Evolutionary conservation across 1,140 invertebrate species (phyloP).

Genomic region (Leptinotarsa defecta): DNA sequence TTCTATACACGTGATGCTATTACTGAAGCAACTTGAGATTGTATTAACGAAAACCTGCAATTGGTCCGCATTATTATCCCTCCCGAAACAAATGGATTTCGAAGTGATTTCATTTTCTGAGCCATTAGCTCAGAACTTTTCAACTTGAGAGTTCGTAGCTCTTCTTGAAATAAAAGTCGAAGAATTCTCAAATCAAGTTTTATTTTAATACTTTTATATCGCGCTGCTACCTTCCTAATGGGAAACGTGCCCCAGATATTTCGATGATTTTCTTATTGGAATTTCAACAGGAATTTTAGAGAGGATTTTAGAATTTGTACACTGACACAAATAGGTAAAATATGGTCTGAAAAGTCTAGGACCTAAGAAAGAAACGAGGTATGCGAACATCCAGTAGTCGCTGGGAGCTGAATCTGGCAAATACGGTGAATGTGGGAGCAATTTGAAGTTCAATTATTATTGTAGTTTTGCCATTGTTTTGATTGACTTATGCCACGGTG

Average conservation of each 20-base stretch:
- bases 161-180: conserved; percentile 37
- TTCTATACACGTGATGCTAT: conserved; percentile 36
- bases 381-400: no score
- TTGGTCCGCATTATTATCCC: conserved; percentile 30
- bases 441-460: no score
- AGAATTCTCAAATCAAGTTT: conserved; percentile 40
- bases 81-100: conserved; percentile 47
- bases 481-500: no score
- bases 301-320: no score
- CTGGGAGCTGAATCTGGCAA: no score
- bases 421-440: no score
- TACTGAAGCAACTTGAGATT: conserved; percentile 16
- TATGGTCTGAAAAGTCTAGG: no score
- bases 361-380: no score
- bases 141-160: conserved; percentile 22
- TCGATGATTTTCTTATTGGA: not conserved
- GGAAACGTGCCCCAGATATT: conserved; percentile 5
- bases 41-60: conserved; percentile 36
- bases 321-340: no score
- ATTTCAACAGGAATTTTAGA: not conserved
- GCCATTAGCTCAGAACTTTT: conserved; percentile 48
- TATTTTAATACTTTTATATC: conserved; percentile 28
- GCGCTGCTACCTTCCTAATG: not conserved
- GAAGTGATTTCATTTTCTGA: conserved; percentile 51
- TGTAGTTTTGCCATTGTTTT: no score